Conservation (phyloP, 2,113 vertebrate genomes). For the Strigops habroptila region DNA sequence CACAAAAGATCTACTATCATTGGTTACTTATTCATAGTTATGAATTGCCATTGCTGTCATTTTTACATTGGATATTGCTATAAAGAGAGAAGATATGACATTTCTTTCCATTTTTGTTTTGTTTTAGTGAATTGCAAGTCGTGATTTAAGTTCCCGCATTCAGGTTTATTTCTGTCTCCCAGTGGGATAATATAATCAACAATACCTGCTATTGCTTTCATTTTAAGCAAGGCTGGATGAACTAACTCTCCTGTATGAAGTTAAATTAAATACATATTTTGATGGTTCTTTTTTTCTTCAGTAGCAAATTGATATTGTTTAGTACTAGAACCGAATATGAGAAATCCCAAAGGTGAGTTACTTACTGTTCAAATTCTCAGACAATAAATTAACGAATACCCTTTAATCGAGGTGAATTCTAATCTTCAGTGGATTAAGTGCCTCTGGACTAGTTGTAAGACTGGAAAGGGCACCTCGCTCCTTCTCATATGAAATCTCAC, state of each 20-base stretch:
- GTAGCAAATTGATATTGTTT: neutral
- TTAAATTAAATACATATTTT: constrained; percentile 35
- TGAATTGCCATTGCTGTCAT: constrained; percentile 45
- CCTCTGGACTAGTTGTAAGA: neutral
- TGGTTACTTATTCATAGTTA: constrained; percentile 54
- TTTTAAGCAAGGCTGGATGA: constrained; percentile 37
- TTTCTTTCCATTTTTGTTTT: constrained; percentile 56
- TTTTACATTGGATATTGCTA: constrained; percentile 45
- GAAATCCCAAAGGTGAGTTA: neutral
- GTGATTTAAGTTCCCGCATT: constrained; percentile 56
- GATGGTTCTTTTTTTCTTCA: neutral
- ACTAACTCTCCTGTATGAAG: neutral
- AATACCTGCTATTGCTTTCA: constrained; percentile 10
- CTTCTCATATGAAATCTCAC: neutral
- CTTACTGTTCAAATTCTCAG: neutral
- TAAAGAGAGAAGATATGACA: constrained; percentile 25
- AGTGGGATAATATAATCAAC: constrained; percentile 50
- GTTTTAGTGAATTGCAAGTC: constrained; percentile 61
- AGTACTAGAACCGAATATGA: neutral
- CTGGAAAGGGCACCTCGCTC: neutral
- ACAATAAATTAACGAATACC: neutral
- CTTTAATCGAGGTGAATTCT: neutral
- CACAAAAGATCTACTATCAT: neutral
- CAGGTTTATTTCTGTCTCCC: constrained; percentile 69
- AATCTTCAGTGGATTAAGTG: neutral